These are phyloP conservation scores for Acanthopagrus latus DNA, from an alignment of 2,797 vertebrate species.

Conservation along the genomic window DNA sequence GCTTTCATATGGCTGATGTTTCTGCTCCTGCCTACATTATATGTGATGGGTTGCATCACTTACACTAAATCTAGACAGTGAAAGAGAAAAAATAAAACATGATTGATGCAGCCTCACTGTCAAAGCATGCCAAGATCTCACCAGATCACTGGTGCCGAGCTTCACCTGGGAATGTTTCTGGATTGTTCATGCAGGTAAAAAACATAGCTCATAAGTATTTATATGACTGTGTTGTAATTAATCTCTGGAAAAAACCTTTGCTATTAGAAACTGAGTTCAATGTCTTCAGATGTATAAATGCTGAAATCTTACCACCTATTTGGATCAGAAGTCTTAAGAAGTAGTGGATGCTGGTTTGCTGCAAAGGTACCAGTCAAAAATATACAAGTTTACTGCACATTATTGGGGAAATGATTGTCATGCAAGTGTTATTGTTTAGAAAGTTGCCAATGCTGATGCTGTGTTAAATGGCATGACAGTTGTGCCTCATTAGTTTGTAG, in stretches of 20 bases:
- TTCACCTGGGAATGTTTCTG: slow-evolving; percentile 23
- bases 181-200: slow-evolving; percentile 16
- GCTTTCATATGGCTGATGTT: slow-evolving; percentile 68
- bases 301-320: neutral
- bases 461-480: too few species aligned
- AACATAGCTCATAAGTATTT: neutral
- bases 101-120: slow-evolving; percentile 45
- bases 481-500: too few species aligned
- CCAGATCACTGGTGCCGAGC: slow-evolving; percentile 13
- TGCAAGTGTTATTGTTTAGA: too few species aligned
- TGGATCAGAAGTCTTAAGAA: neutral
- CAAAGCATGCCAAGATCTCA: slow-evolving; percentile 10
- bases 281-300: neutral
- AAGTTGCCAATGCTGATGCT: too few species aligned
- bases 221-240: neutral
- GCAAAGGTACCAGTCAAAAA: neutral
- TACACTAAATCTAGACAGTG: slow-evolving; percentile 45
- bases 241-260: neutral
- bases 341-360: neutral
- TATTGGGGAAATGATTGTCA: too few species aligned
- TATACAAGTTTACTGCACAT: neutral
- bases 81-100: slow-evolving; percentile 51
- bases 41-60: slow-evolving; percentile 59
- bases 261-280: neutral
- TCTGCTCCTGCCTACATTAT: slow-evolving; percentile 41